Conservation (phyloP, 2,113 vertebrate genomes). For the Heterotilapia buettikoferi region DNA sequence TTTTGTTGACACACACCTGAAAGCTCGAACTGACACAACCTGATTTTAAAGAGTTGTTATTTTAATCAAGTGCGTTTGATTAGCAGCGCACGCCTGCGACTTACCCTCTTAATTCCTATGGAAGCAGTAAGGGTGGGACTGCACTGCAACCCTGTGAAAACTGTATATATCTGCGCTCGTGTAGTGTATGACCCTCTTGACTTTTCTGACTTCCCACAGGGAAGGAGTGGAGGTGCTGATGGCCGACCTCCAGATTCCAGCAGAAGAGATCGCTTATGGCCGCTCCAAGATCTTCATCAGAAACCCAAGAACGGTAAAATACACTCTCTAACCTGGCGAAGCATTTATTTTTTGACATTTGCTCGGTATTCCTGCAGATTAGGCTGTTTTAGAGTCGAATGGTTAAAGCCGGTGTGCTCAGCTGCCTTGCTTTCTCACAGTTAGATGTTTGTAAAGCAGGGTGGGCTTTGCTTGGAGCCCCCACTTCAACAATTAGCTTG, state of each 20-base stretch:
- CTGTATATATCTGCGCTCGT: neutral
- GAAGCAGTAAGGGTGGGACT: neutral
- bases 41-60: neutral
- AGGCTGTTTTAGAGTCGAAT: neutral
- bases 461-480: slow-evolving; percentile 40
- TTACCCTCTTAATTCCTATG: neutral
- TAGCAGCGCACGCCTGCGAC: neutral
- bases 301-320: slow-evolving; percentile 90
- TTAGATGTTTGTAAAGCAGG: slow-evolving; percentile 46
- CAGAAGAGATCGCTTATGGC: slow-evolving; percentile 89
- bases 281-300: slow-evolving; percentile 99
- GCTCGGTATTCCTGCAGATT: neutral
- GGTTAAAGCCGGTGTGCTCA: neutral
- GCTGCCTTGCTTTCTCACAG: slow-evolving; percentile 45
- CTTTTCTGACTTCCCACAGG: slow-evolving; percentile 62
- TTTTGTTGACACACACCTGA: neutral
- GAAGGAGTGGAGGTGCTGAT: slow-evolving; percentile 90
- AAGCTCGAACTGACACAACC: neutral
- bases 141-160: neutral
- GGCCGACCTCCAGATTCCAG: slow-evolving; percentile 78
- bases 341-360: neutral
- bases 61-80: neutral
- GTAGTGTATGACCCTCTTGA: neutral
- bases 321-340: neutral
- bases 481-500: slow-evolving; percentile 54